phyloP scores from a whole-genome alignment of 1,140 invertebrate species.

The Lethocerus indicus region DNA sequence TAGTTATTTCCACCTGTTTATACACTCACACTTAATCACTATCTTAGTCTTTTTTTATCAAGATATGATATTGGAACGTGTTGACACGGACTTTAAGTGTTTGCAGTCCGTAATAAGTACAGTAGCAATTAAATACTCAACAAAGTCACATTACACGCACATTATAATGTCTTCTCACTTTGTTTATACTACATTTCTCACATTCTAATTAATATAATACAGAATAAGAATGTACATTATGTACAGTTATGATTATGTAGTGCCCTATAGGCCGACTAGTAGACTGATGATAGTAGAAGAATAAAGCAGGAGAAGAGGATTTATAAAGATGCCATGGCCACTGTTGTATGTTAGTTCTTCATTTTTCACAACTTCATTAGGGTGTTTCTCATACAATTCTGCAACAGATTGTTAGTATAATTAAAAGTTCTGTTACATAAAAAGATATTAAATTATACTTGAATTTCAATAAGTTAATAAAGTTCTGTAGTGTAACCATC shows the following conservation, averaged over 20 bases:
- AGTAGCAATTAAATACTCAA: too few relatives aligned
- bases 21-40: too few relatives aligned
- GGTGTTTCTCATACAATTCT: conserved; percentile 72
- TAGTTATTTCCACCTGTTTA: too few relatives aligned
- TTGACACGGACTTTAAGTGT: too few relatives aligned
- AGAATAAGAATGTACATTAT: conserved; percentile 13
- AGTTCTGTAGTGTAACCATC: background rate
- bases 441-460: background rate
- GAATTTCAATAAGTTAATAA: background rate
- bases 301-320: conserved; percentile 4
- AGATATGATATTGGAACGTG: too few relatives aligned
- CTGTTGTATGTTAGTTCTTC: conserved; percentile 65
- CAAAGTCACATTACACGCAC: too few relatives aligned
- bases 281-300: conserved; percentile 9
- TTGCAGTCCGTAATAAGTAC: too few relatives aligned
- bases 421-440: background rate
- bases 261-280: conserved; percentile 14
- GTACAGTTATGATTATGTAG: conserved; percentile 10
- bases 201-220: conserved; percentile 9
- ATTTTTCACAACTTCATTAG: conserved; percentile 83
- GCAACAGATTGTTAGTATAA: conserved; percentile 23
- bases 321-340: conserved; percentile 9
- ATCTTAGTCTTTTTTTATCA: too few relatives aligned
- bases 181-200: conserved; percentile 7
- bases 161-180: too few relatives aligned